Conservation (phyloP, 1,140 invertebrate genomes). For the Euwallacea similis region DNA sequence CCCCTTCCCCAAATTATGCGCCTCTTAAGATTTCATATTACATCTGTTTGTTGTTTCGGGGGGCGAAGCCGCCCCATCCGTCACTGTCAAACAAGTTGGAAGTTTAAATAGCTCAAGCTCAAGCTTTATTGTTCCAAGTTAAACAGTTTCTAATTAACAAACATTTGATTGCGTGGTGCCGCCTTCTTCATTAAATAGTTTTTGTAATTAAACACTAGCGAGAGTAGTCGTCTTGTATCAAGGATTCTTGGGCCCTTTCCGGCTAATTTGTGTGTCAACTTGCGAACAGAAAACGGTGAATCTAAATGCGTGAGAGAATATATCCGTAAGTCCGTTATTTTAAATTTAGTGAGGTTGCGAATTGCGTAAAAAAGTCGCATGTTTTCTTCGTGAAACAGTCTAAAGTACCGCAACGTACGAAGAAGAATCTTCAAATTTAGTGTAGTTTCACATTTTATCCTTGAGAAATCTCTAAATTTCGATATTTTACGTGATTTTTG, state of each 20-base stretch:
- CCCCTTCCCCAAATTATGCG: slow-evolving; percentile 4
- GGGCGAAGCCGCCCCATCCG: slow-evolving; percentile 11
- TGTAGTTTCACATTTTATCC: too few relatives aligned
- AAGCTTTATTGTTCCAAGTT: slow-evolving; percentile 32
- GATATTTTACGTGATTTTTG: too few relatives aligned
- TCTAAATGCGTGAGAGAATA: neutral
- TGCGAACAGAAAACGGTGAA: neutral
- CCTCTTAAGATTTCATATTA: slow-evolving; percentile 36
- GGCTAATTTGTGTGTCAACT: slow-evolving; percentile 10
- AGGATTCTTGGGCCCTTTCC: neutral
- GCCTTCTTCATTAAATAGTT: slow-evolving; percentile 30
- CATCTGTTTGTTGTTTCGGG: slow-evolving; percentile 35
- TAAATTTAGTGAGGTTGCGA: neutral
- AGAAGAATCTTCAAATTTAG: too few relatives aligned
- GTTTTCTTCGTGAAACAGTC: too few relatives aligned
- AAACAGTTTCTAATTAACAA: slow-evolving; percentile 37
- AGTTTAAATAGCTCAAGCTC: slow-evolving; percentile 31
- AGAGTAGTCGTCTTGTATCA: slow-evolving; percentile 8
- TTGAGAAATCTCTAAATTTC: too few relatives aligned
- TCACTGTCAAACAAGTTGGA: slow-evolving; percentile 31
- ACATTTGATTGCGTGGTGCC: slow-evolving; percentile 31
- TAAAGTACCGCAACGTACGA: too few relatives aligned
- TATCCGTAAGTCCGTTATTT: neutral
- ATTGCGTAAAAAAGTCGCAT: neutral
- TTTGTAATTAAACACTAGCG: slow-evolving; percentile 19